A percentile compares a stretch with the other conserved stretches of the same genome.
These are phyloP conservation scores for Lingula anatina DNA, from an alignment of 2,888 invertebrate genomes.

Conservation along the genomic window DNA sequence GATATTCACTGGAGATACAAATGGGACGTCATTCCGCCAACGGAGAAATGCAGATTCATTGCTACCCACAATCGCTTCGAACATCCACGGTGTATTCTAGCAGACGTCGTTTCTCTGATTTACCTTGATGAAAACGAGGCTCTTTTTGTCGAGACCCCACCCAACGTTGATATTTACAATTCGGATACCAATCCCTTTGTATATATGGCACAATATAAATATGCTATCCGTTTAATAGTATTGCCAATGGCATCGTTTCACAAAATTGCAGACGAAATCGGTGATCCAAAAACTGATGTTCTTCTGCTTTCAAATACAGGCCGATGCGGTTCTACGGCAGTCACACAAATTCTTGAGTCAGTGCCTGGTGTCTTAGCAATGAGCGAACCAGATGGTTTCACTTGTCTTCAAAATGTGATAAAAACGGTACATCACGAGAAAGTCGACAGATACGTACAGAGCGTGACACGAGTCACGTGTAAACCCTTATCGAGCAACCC, in stretches of 20 bases:
- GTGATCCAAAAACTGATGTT: conserved; percentile 33
- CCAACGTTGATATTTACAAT: conserved; percentile 22
- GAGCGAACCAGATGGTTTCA: conserved; percentile 34
- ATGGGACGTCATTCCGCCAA: conserved; percentile 24
- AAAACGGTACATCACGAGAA: too few relatives aligned
- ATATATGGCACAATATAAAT: conserved; percentile 30
- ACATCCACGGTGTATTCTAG: conserved; percentile 35
- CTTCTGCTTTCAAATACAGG: conserved; percentile 33
- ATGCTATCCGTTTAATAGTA: conserved; percentile 30
- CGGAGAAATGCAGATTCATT: conserved; percentile 33
- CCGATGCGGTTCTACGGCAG: conserved; percentile 33
- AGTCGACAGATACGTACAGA: too few relatives aligned
- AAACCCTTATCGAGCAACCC: too few relatives aligned
- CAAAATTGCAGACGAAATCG: conserved; percentile 36
- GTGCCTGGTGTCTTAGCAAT: conserved; percentile 32
- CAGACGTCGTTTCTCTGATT: conserved; percentile 31
- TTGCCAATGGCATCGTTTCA: conserved; percentile 40
- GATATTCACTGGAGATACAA: conserved; percentile 30
- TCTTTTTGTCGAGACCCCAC: conserved; percentile 32
- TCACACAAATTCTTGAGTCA: conserved; percentile 31
- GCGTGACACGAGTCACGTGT: too few relatives aligned
- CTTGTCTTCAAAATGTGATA: too few relatives aligned
- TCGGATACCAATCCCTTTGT: conserved; percentile 18
- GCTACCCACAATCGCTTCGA: conserved; percentile 32
- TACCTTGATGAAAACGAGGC: conserved; percentile 36